Base-by-base conservation (phyloP, 2,797 vertebrate genomes). In the Ceryle rudis region DNA sequence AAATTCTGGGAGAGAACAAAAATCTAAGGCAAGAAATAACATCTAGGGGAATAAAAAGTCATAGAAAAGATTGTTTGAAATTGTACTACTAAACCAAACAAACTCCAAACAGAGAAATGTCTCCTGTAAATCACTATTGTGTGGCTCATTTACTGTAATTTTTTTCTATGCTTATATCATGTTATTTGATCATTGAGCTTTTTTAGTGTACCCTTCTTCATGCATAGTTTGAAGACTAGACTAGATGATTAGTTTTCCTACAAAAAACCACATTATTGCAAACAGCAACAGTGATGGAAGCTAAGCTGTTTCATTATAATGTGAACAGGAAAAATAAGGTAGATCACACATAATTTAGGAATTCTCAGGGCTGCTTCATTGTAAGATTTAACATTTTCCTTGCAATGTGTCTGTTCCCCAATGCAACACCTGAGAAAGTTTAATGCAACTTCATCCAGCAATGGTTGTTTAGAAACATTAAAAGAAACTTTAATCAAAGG, bases 381-480 rank as follows among this genome's bases (percentile, higher is more conserved):
- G 55, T 20, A 65, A 44, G 51, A 31, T 52, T 84, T 57, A 81
- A 26, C 3, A 6, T 65, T 88, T 86, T 78, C 21, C 35, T 81
- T 90, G 13, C 31, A 37, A 10, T 42, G 33, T 28, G 8, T 57
- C 49, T 62, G 18, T 37, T 90, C 9, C 37, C 5, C 13, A 52
- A 1, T 16, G 17, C 28, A 26, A 47, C 15, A 29, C 11, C 25
- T 55, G 66, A 79, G 65, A 23, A 69, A 54, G 21, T 72, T 90
- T 71, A 65, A 37, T 19, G 39, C 11, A 58, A 29, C 23, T 62
- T 78, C 21, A 65, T 86, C 78, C 61, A 60, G 21, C 3, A 1
- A 21, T 71, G 33, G 51, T 91, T 91, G 46, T 78, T 90, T 86
- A 90, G 64, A 84, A 21, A 10, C 19, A 90, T 93, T 55, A 91